Percentiles rank a stretch among this genome's conserved stretches.
Conservation (phyloP, 2,797 vertebrate genomes). For the Cottoperca gobio region DNA sequence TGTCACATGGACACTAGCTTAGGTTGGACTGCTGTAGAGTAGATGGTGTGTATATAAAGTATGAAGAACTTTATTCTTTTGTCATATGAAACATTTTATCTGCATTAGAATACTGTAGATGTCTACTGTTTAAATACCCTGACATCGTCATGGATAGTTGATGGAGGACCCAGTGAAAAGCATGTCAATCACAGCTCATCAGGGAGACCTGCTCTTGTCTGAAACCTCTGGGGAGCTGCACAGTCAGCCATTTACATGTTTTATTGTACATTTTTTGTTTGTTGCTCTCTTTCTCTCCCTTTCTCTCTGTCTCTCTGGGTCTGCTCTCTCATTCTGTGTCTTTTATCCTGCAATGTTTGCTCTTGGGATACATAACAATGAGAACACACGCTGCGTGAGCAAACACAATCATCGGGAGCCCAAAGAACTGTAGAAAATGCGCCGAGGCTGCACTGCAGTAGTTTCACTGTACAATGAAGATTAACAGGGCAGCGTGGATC, state of each 20-base stretch:
- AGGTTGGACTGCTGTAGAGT: neutral
- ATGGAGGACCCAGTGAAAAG: neutral
- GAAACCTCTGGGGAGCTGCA: constrained; percentile 45
- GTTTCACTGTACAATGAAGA: constrained; percentile 53
- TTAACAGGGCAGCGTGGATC: constrained; percentile 27
- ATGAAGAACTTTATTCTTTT: neutral
- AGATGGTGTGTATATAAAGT: neutral
- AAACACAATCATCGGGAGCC: constrained; percentile 67
- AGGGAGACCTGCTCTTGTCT: constrained; percentile 28
- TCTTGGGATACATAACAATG: constrained; percentile 73
- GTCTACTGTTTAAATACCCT: neutral
- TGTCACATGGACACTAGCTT: neutral
- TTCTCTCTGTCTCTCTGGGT: constrained; percentile 45
- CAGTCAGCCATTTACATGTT: constrained; percentile 48
- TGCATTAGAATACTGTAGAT: neutral
- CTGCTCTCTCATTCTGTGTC: constrained; percentile 58
- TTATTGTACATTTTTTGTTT: constrained; percentile 49
- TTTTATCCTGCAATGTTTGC: constrained; percentile 69
- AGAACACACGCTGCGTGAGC: constrained; percentile 57
- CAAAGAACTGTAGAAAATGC: constrained; percentile 64
- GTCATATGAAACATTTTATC: neutral
- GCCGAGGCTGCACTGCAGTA: constrained; percentile 57
- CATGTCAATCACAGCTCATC: constrained; percentile 54
- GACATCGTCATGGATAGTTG: neutral
- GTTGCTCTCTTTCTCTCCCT: constrained; percentile 44